Conservation (phyloP, 2,797 vertebrate species). For the Urocyon cinereoargenteus region DNA sequence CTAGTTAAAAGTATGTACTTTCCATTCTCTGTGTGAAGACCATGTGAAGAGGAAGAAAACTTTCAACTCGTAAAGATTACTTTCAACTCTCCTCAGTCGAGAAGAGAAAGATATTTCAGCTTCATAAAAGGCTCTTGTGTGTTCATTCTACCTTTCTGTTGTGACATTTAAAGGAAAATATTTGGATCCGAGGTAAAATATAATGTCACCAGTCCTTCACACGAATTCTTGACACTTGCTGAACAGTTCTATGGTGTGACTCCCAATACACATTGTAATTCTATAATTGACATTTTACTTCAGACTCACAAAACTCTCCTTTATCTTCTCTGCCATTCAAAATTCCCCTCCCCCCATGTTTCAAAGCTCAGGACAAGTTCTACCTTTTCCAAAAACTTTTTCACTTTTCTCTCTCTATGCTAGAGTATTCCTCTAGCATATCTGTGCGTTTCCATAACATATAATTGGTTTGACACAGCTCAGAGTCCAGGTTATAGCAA, state of each 20-base stretch:
- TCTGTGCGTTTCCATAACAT: not conserved
- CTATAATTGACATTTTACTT: not conserved
- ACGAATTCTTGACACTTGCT: not conserved
- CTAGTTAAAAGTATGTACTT: not conserved
- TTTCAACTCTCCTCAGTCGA: not conserved
- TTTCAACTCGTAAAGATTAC: not conserved
- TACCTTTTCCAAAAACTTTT: not conserved
- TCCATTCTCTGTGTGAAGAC: not conserved
- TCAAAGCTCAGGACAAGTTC: constrained; percentile 43
- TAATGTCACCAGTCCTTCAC: not conserved
- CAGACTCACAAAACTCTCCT: not conserved
- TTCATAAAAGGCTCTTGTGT: not conserved
- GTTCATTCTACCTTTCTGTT: not conserved
- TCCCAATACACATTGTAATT: not conserved
- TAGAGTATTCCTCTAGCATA: not conserved
- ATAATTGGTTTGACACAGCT: not conserved
- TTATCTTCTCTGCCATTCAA: constrained; percentile 19
- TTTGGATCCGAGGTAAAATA: constrained; percentile 38
- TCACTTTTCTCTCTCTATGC: not conserved
- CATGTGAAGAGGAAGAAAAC: not conserved
- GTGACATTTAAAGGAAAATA: not conserved
- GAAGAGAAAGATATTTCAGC: not conserved
- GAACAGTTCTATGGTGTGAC: not conserved
- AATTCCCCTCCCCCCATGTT: not conserved
- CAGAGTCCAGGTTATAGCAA: not conserved